These are phyloP conservation scores for Drosophila melanica DNA, from an alignment of 1,140 invertebrate genomes.

Conservation along the genomic window DNA sequence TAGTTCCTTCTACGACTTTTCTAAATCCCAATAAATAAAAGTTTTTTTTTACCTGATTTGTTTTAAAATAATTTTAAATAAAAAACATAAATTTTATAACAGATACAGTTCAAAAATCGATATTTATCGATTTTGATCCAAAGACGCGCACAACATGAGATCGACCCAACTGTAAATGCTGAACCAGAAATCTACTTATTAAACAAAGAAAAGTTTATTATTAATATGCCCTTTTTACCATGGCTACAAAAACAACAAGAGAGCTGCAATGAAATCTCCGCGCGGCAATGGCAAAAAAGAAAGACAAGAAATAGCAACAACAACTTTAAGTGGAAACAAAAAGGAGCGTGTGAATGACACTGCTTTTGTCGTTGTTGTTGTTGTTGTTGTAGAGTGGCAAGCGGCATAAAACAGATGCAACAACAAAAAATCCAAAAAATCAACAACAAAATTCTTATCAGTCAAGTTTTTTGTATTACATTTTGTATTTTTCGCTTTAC, in stretches of 20 bases:
- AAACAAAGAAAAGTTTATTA: no score
- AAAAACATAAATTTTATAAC: no score
- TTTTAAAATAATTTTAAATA: no score
- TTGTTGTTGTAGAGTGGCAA: constrained; percentile 45
- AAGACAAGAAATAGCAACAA: constrained; percentile 13
- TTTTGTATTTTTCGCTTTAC: constrained; percentile 8
- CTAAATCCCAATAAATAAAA: no score
- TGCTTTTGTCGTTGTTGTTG: constrained; percentile 38
- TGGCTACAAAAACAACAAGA: not conserved
- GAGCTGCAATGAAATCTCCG: constrained; percentile 6
- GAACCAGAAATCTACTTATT: no score
- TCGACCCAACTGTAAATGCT: no score
- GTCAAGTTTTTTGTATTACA: constrained; percentile 44
- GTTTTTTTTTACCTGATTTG: no score
- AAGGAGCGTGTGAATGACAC: constrained; percentile 42
- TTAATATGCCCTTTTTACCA: no score
- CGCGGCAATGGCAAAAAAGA: constrained; percentile 2
- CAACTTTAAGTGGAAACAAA: constrained; percentile 49
- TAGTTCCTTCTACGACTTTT: no score
- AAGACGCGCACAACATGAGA: no score
- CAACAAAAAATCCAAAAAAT: constrained; percentile 25
- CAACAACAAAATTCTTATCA: constrained; percentile 61
- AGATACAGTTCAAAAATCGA: no score
- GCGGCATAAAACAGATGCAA: constrained; percentile 63
- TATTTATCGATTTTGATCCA: no score